Evolutionary conservation across 1,140 invertebrate genomes (phyloP), one percentile per base, ranked within the genome.

Genomic region (Eueides isabella): DNA sequence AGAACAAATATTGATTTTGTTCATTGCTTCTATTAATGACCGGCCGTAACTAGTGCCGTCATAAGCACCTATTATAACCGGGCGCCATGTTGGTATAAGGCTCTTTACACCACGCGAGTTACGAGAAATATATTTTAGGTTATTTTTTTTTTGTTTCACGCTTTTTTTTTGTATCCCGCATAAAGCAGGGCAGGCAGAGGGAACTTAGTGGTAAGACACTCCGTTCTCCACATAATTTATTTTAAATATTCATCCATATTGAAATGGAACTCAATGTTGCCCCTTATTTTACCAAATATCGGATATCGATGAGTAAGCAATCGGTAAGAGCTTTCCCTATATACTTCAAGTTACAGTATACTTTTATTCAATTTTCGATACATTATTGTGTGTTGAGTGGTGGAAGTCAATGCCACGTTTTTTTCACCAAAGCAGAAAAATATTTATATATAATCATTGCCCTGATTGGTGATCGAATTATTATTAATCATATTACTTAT

Each of bases 51-150:
- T 55, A 16, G 66, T 68, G 33, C 66, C 66, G 28, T 68, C 48
- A 61, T 73, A 66, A 65, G 81, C 83, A 63, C 55, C 78, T 83
- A 83, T 83, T 83, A 83, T 79, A 80, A 79, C 78, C 72, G 74
- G 77, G 61, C 76, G 80, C 84, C 81, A 85, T 82, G 28, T 83
- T 85, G 70, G 73, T 66, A 70, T 65, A 41, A 61, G 75, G 69
- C 71, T 71, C 74, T 81, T 85, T 85, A 79, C 35, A 48, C 38
- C 61, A 16, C 33, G 33, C 66, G 61, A 55, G 19, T 55, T 55
- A 55, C 44, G 19, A 44, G 16, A 55, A 6, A n/a, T 14, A 44
- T n/a, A 16, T 19, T 44, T 14, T 44, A 7, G 5, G 5, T 19
- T 19, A 19, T 3, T 12, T 38, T 14, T 41, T 44, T 44, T 19